Evolutionary conservation across 2,888 invertebrate genomes (phyloP), one percentile per base, ranked within the genome.

Genomic region (Eilema caniola): DNA sequence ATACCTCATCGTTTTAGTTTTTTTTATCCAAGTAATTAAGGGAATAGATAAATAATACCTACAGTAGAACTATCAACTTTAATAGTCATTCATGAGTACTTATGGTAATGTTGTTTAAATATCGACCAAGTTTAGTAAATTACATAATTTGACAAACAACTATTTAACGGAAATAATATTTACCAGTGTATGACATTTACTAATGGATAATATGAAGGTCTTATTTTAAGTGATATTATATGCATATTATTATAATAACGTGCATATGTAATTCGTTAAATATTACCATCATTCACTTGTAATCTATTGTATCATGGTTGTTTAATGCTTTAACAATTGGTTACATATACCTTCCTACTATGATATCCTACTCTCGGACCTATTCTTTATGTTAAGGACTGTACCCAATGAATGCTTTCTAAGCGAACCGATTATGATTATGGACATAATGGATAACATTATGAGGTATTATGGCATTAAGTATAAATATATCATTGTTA

Each of bases 381-480:
- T 24, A 67, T 57, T 25, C 60, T 67, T 33, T 69, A 75, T 71
- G 72, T 68, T 65, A 70, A 69, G 37, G 73, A 59, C 71, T 83
- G 74, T 75, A 77, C 75, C 59, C 47, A 62, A 62, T 66, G 73
- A 81, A 74, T 69, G 71, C 74, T 74, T 81, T 79, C 79, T 79
- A 82, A 83, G 69, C 71, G 74, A 67, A 66, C 69, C 75, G 72
- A 77, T 83, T 78, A 79, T 79, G 76, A 77, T 75, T 72, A 71
- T 71, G 65, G 63, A 74, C 75, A 78, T 74, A 82, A 83, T 78
- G 78, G 82, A 79, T 78, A 77, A 76, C 69, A 79, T 83, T 81
- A 82, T 83, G 78, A 78, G 82, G 76, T 75, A 82, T 81, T 82
- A 77, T 76, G 72, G 73, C 62, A 83, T 76, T 78, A 75, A 74